Evolutionary conservation across 2,888 invertebrate genomes (phyloP).

Genomic region (Prostheceraeus crozeri): DNA sequence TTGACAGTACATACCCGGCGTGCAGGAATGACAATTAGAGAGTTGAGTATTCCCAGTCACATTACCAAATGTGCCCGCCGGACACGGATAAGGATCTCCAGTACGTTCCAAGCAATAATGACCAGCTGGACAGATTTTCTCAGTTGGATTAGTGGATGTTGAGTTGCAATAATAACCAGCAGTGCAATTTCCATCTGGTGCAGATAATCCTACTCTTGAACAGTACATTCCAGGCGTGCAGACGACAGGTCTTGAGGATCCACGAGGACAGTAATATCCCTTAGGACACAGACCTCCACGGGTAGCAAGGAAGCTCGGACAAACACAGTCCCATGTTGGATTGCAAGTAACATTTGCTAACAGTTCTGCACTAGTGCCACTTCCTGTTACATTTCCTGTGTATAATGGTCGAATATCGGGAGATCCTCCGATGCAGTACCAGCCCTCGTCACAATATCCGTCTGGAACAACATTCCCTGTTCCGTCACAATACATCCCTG

Average conservation of each 20-base stretch:
- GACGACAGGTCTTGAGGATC: slow-evolving; percentile 33
- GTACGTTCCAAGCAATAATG: neutral
- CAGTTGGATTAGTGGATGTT: slow-evolving; percentile 36
- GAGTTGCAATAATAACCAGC: slow-evolving; percentile 41
- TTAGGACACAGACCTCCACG: slow-evolving; percentile 43
- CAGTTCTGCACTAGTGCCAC: slow-evolving; percentile 39
- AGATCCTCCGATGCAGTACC: neutral
- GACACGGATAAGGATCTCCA: slow-evolving; percentile 42
- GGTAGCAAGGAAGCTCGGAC: slow-evolving; percentile 49
- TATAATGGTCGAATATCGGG: neutral
- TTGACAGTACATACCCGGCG: slow-evolving; percentile 50
- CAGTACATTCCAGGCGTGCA: slow-evolving; percentile 51
- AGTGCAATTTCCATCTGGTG: neutral
- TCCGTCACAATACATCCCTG: neutral
- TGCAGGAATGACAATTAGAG: slow-evolving; percentile 43
- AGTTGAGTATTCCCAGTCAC: neutral
- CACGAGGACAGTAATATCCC: slow-evolving; percentile 48
- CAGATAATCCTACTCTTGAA: slow-evolving; percentile 45
- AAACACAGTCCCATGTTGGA: slow-evolving; percentile 52
- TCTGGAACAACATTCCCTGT: neutral
- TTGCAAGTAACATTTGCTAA: slow-evolving; percentile 50
- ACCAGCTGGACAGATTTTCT: slow-evolving; percentile 29
- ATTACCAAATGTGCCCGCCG: slow-evolving; percentile 43
- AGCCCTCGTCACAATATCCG: neutral
- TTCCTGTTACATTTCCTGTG: neutral